These are phyloP conservation scores for Zaprionus inermis DNA, from an alignment of 1,140 invertebrate genomes.

Conservation along the genomic window DNA sequence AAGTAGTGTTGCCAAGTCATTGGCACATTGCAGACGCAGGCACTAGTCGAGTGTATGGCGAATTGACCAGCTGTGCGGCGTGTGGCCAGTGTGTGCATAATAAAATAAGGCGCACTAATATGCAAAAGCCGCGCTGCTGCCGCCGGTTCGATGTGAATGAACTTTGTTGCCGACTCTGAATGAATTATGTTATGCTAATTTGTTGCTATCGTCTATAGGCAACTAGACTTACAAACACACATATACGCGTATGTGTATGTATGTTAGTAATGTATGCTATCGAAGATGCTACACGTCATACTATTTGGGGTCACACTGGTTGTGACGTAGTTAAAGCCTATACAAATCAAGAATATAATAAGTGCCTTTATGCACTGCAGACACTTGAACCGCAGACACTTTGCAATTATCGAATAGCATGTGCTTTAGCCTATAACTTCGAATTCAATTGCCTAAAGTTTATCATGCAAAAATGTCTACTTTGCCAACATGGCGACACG, in stretches of 20 bases:
- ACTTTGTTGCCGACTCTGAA: constrained; percentile 45
- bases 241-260: background rate
- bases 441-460: background rate
- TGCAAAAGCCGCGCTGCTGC: constrained; percentile 13
- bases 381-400: background rate
- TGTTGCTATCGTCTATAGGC: constrained; percentile 4
- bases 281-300: constrained; percentile 33
- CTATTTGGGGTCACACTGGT: constrained; percentile 33
- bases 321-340: constrained; percentile 5
- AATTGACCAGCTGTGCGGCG: constrained; percentile 19
- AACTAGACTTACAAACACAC: background rate
- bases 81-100: constrained; percentile 23
- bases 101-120: background rate
- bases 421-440: constrained; percentile 13
- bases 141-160: constrained; percentile 42
- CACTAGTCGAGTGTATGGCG: background rate
- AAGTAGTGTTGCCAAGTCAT: constrained; percentile 33
- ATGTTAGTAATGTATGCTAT: constrained; percentile 27
- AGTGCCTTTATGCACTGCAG: constrained; percentile 3
- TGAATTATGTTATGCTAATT: constrained; percentile 40
- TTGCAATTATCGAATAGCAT: background rate
- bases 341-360: constrained; percentile 5
- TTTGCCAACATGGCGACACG: constrained; percentile 69
- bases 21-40: constrained; percentile 9
- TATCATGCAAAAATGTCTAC: constrained; percentile 3